Percentiles rank a stretch among this genome's conserved stretches.
These are phyloP conservation scores for Calypte anna DNA, from an alignment of 2,113 vertebrate genomes.

Conservation along the genomic window DNA sequence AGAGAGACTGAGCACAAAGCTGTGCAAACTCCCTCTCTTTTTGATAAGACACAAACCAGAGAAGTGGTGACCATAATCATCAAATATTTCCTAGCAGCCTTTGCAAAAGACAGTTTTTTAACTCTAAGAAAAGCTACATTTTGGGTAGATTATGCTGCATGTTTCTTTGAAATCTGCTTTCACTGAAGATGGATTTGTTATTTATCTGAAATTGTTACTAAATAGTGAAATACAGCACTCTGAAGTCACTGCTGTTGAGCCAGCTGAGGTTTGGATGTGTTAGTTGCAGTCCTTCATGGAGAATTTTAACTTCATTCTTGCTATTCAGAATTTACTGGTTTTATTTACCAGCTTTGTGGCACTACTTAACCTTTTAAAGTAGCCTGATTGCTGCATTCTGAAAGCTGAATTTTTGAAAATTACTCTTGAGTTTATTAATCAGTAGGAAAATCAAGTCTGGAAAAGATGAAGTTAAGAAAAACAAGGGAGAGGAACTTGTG, in stretches of 20 bases:
- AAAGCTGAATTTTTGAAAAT: background rate
- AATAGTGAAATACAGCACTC: background rate
- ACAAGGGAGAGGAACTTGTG: slow-evolving; percentile 29
- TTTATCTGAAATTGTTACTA: background rate
- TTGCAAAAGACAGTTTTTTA: background rate
- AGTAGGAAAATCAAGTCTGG: background rate
- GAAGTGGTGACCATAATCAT: background rate
- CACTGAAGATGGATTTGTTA: background rate
- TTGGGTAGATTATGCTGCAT: background rate
- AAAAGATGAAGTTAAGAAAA: slow-evolving; percentile 23
- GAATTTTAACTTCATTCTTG: background rate
- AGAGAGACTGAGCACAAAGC: slow-evolving; percentile 1
- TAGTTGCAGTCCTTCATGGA: background rate
- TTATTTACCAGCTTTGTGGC: background rate
- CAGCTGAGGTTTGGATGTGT: background rate
- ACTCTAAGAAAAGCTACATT: background rate
- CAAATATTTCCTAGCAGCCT: slow-evolving; percentile 18
- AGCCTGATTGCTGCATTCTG: background rate
- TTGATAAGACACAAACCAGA: slow-evolving; percentile 29
- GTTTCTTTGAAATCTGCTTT: slow-evolving; percentile 13
- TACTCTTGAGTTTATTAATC: background rate
- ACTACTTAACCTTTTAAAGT: background rate
- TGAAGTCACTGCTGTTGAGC: rapidly evolving
- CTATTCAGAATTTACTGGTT: background rate
- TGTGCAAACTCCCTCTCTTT: slow-evolving; percentile 7